phyloP scores from a whole-genome alignment of 2,113 vertebrate species.

The Scomber scombrus region DNA sequence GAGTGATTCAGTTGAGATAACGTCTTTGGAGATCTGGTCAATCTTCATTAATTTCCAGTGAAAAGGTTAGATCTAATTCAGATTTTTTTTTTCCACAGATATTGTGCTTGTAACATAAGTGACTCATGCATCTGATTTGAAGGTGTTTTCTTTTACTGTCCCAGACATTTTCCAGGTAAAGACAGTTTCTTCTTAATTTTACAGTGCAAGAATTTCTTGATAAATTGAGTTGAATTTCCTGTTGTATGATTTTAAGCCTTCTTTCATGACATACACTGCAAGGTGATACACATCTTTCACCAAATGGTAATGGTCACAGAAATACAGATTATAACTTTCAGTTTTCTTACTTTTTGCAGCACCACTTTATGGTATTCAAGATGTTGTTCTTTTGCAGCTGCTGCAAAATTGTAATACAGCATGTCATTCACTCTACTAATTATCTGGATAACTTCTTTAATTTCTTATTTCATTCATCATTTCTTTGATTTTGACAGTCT shows the following conservation, averaged over 20 bases:
- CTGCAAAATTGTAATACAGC: no score
- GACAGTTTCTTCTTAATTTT: conserved; percentile 8
- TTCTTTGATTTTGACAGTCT: not conserved
- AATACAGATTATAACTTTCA: no score
- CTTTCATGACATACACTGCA: not conserved
- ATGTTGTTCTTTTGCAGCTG: no score
- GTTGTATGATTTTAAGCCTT: not conserved
- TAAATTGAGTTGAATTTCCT: not conserved
- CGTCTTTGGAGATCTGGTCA: not conserved
- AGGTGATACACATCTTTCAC: not conserved
- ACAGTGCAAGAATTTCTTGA: not conserved
- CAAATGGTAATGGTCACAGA: not conserved
- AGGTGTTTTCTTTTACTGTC: not conserved
- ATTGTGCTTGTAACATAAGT: not conserved
- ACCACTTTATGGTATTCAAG: no score
- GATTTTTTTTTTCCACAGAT: not conserved
- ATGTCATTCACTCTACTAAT: no score
- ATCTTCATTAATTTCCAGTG: not conserved
- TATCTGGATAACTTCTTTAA: not conserved
- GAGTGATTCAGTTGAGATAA: conserved; percentile 25
- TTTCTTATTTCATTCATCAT: not conserved
- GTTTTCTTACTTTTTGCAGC: no score
- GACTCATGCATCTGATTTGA: not conserved
- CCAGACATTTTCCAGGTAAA: not conserved
- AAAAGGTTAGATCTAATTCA: not conserved